phyloP scores from a whole-genome alignment of 2,888 invertebrate species.

The Caenorhabditis afra region DNA sequence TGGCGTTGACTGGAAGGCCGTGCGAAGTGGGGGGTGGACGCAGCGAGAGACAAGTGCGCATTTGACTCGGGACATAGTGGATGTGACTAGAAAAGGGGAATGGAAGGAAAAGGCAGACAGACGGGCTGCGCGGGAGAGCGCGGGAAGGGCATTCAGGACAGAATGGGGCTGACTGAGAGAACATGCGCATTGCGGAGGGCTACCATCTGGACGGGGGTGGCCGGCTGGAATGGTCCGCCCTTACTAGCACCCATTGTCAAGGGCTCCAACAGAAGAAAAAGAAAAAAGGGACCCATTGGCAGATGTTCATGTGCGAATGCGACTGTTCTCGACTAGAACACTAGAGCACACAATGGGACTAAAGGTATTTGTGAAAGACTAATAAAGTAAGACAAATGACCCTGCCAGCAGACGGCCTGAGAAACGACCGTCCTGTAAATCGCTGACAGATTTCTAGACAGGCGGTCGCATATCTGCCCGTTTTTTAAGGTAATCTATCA shows the following conservation, averaged over 20 bases:
- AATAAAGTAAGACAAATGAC: slow-evolving; percentile 8
- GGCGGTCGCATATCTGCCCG: neutral
- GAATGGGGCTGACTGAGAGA: neutral
- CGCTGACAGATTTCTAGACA: no score
- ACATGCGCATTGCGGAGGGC: no score
- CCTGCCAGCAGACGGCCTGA: neutral
- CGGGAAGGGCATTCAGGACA: neutral
- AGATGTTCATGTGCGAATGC: no score
- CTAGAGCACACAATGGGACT: no score
- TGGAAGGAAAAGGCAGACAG: neutral
- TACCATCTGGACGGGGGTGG: no score
- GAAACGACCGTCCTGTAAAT: neutral
- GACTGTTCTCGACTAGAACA: no score
- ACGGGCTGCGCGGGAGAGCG: neutral
- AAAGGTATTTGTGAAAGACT: neutral
- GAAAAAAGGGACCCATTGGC: no score
- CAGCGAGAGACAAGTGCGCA: slow-evolving; percentile 1
- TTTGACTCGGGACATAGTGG: neutral
- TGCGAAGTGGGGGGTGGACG: neutral
- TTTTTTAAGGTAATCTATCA: no score
- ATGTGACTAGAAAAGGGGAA: slow-evolving; percentile 1
- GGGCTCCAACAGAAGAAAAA: no score
- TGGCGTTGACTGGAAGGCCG: slow-evolving; percentile 10
- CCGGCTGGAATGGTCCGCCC: no score
- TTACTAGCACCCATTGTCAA: no score